Evolutionary conservation across 2,797 vertebrate genomes (phyloP), one percentile per base, ranked within the genome.

Genomic region (Leptoclinus maculatus): DNA sequence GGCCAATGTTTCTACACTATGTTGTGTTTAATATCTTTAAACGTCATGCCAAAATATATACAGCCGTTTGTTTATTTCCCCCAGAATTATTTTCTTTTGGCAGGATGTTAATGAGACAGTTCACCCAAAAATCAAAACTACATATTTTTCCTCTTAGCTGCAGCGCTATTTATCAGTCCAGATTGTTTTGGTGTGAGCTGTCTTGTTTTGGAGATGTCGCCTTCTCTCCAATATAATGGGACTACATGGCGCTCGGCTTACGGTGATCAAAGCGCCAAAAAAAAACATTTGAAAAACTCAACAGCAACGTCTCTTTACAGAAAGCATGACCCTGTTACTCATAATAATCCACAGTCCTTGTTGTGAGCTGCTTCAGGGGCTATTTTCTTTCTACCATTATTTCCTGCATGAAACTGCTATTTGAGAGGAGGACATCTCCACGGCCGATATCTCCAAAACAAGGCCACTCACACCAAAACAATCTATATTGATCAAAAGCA

Each of bases 1-100:
- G 62, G 70, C 64, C 59, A 76, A 4, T 78, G 66, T 76, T 87
- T 86, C 76, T 27, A 51, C 69, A 68, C 32, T 32, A 5, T 43
- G 64, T 53, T 54, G 45, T 23, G 54, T 76, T 79, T 64, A 56
- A 23, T 51, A 19, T 38, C n/a, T 83, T 84, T 77, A 74, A 56
- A 80, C 36, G 19, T 69, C 23, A 72, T 67, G 56, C 32, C 51
- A 77, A 66, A 45, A 76, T 62, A 57, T 4, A 77, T 67, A 62
- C 34, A 70, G 51, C 7, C 13, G 62, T 77, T 71, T 13, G 70
- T 80, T 67, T 72, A 64, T 86, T 83, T 71, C 13, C 47, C 34
- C 1, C 39, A 53, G 34, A 80, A 68, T 21, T 47, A 0, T 21
- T 81, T 71, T 80, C 27, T 53, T 65, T 81, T 83, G 78, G 83